Base-by-base conservation (phyloP, 2,113 vertebrate species). In the Artemisiospiza belli region DNA sequence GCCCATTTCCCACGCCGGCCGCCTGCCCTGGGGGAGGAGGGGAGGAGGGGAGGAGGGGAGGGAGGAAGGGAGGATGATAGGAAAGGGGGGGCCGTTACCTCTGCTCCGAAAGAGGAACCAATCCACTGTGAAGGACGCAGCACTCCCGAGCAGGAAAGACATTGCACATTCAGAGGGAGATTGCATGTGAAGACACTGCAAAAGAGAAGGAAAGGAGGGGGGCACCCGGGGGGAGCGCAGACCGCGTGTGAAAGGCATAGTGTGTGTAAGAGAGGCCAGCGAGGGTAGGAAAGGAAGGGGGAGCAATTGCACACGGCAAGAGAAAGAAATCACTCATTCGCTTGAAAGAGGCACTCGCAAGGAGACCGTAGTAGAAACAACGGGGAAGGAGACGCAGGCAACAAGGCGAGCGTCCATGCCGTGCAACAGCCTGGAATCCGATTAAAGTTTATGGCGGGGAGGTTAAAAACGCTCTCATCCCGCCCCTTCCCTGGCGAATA, bases 1-100 rank as follows among this genome's bases (percentile, higher is more conserved):
- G 92, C 87, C 97, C 96, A 97, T 97, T 98, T 98, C 98, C 98
- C 98, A 98, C 97, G 98, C 98, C 87, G 95, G 95, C 96, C 93
- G 91, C 87, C 94, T 97, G 96, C 95, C 94, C 75, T 20, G 90
- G 49, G 83, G 89, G 79, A 92, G 94, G 80, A 41, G 63, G 89
- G 87, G 69, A 87, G 74, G 79, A 83, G n/a, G 47, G 66, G 84
- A 77, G 87, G 85, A 79, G n/a, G 47, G 58, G 81, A 76, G 57
- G 57, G 82, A 76, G 54, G 67, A 33, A 83, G 52, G 58, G 83
- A 33, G 90, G 47, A 67, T 54, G 52, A 52, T 81, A 52, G 79
- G 67, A 64, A 69, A 47, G 82, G 61, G 86, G 75, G 33, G 67
- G 73, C 82, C n/a, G 75, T 97, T 94, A 91, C 96, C 97, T 97